These are phyloP conservation scores for Ridgeia piscesae DNA, from an alignment of 1,140 invertebrate species.

Conservation along the genomic window DNA sequence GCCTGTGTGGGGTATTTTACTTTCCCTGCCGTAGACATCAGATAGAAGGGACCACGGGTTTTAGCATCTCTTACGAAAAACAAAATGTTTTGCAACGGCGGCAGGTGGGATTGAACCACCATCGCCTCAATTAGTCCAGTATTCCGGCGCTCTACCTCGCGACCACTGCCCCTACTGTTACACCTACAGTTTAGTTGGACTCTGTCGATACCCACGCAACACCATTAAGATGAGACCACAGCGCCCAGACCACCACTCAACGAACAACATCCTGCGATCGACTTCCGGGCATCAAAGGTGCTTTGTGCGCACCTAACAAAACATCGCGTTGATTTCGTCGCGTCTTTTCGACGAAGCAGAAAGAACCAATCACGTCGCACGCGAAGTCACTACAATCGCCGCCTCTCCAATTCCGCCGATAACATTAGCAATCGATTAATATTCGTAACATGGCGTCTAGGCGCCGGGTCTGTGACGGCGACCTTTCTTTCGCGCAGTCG, in stretches of 20 bases:
- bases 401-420: background rate
- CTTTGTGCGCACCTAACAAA: background rate
- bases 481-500: background rate
- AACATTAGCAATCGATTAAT: background rate
- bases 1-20: too few relatives aligned
- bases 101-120: too few relatives aligned
- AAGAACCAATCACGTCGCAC: background rate
- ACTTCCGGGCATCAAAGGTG: background rate
- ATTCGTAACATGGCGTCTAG: background rate
- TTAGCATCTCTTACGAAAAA: too few relatives aligned
- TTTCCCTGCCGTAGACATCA: too few relatives aligned
- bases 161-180: too few relatives aligned
- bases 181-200: too few relatives aligned
- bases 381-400: background rate
- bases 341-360: background rate
- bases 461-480: background rate
- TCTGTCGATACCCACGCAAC: background rate
- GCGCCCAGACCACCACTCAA: background rate
- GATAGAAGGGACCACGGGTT: too few relatives aligned
- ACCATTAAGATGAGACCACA: background rate
- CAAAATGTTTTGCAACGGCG: background rate
- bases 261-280: background rate
- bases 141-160: too few relatives aligned
- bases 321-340: background rate
- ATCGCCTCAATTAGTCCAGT: too few relatives aligned